Evolutionary conservation across 1,140 invertebrate species (phyloP), one percentile per base, ranked within the genome.

Genomic region (Drosophila neocordata): DNA sequence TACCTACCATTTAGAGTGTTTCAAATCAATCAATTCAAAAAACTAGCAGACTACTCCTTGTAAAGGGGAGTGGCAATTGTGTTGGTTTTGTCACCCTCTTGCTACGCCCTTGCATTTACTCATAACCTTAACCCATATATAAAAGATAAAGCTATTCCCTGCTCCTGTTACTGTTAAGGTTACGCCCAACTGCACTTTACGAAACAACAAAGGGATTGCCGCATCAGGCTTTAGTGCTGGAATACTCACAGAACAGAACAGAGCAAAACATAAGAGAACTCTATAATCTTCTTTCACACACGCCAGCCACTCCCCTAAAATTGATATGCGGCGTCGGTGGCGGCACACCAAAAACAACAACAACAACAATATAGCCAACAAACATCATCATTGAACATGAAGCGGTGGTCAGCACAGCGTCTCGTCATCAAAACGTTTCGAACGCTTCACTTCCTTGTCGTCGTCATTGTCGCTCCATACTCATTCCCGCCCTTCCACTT

Each of bases 271-370:
- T 31, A 55, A 27, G 69, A 73, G 65, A 68, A 82, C 66, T 87
- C 81, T 85, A 87, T 85, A 85, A 85, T 85, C 81, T 85, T 75
- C 82, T 82, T 87, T 18, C 41, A 48, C 41, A 48, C 82, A 87
- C 82, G 82, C 82, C 87, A 78, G 82, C 82, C 82, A 87, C 82
- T 87, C 82, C 82, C 82, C 82, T 88, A 87, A 87, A 56, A 87
- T 87, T 87, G 83, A 87, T 87, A 87, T 82, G 82, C 82, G 58
- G 67, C 62, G 65, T 52, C 70, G 41, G 41, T 44, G 41, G 41
- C 41, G 41, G 41, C 41, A 48, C 41, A 48, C 41, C 41, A 48
- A 48, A 48, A 48, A 75, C 82, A 74, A 78, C 78, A 48, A 15
- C 41, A 48, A 48, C 18, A 48, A 75, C 82, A 74, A 78, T 74